Evolutionary conservation across 2,113 vertebrate species (phyloP), one percentile per base, ranked within the genome.

Genomic region (Rhegmatorhina hoffmannsi): DNA sequence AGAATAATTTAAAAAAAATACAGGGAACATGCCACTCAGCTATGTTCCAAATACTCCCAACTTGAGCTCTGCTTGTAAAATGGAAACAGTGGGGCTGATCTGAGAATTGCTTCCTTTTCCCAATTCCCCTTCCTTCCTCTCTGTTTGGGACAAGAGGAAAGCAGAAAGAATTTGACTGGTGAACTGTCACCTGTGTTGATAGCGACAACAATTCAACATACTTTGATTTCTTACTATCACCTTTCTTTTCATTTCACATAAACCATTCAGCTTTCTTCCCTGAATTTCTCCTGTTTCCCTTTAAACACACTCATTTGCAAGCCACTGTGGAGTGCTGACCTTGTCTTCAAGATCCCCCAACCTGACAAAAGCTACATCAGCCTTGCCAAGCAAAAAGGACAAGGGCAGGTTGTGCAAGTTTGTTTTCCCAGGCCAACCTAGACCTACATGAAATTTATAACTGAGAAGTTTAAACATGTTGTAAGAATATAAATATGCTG

Each of bases 391-490:
- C 66, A 86, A 91, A 38, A 68, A 77, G 43, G 62, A 59, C 76
- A 85, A 69, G 9, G 29, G 63, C 89, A 90, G 46, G 80, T 92
- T 94, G 47, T 85, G 70, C 92, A 85, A 60, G 68, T 90, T 92
- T 92, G 19, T 64, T 88, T 89, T 95, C 90, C 87, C 92, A 94
- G 79, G 70, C 43, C 56, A 69, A 78, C 49, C 83, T 69, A 83
- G 36, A 74, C 11, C 10, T 29, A 77, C 17, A 64, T 82, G 58
- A 92, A 86, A 94, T 93, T 76, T 90, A 88, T 64, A 92, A 72
- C 62, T 72, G 76, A 92, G 84, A 70, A 87, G 94, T 77, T 87
- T 56, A 91, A 95, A 82, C 73, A 77, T 46, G 91, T 68, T 84
- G 78, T 19, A 56, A 79, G 60, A 90, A 86, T 55, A 75, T 62